Percentiles rank a stretch among this genome's conserved stretches.
phyloP scores from a whole-genome alignment of 1,140 invertebrate species.

The Tachypleus tridentatus region DNA sequence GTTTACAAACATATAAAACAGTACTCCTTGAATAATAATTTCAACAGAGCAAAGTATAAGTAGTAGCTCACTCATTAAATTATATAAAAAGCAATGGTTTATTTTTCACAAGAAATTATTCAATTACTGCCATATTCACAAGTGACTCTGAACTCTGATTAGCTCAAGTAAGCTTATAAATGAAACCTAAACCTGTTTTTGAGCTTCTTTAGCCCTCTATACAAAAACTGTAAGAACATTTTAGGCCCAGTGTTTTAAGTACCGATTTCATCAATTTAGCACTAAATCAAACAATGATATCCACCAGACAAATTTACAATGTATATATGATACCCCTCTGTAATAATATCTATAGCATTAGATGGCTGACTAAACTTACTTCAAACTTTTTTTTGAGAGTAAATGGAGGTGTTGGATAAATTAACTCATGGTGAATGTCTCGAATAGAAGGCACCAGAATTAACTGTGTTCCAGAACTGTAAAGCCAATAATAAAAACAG shows the following conservation, averaged over 20 bases:
- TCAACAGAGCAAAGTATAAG: background rate
- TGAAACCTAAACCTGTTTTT: too few relatives aligned
- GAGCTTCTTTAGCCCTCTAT: too few relatives aligned
- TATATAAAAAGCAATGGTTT: background rate
- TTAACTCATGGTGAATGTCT: conserved; percentile 58
- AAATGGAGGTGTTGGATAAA: conserved; percentile 67
- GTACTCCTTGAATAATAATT: too few relatives aligned
- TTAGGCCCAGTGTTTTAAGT: too few relatives aligned
- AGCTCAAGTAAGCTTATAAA: too few relatives aligned
- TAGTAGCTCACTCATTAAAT: conserved; percentile 1
- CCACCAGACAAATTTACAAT: background rate
- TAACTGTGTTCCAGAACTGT: conserved; percentile 51
- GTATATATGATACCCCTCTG: background rate
- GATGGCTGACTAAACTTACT: conserved; percentile 3
- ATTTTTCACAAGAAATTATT: background rate
- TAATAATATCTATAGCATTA: background rate
- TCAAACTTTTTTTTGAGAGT: conserved; percentile 7
- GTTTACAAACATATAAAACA: too few relatives aligned
- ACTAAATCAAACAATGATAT: too few relatives aligned
- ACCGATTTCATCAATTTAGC: too few relatives aligned
- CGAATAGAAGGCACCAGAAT: conserved; percentile 58
- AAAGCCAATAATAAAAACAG: conserved; percentile 26
- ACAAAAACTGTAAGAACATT: too few relatives aligned
- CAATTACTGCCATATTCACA: conserved; percentile 1
- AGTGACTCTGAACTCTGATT: background rate